Conservation (phyloP, 1,140 invertebrate species). For the Cydia splendana region DNA sequence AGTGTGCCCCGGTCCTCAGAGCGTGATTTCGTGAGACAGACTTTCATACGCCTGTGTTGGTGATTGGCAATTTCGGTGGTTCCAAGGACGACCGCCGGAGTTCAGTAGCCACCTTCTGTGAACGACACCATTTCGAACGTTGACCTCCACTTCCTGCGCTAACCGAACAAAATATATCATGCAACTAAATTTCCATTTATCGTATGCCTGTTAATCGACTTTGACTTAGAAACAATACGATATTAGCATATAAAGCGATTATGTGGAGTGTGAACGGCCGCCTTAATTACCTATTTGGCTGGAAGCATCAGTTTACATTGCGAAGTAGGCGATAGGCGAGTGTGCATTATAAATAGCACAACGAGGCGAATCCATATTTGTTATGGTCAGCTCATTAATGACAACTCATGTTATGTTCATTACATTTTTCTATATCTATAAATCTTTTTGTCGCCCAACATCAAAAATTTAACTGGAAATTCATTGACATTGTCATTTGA, state of each 20-base stretch:
- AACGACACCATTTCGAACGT: slow-evolving; percentile 74
- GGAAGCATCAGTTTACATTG: background rate
- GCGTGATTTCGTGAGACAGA: slow-evolving; percentile 37
- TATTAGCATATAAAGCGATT: slow-evolving; percentile 61
- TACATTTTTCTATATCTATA: background rate
- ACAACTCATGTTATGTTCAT: background rate
- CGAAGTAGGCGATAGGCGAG: slow-evolving; percentile 14
- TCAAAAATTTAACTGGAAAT: too few relatives aligned
- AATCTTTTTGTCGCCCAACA: too few relatives aligned
- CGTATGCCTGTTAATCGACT: slow-evolving; percentile 56
- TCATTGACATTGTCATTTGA: too few relatives aligned
- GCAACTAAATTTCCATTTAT: slow-evolving; percentile 56
- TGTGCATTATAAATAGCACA: background rate
- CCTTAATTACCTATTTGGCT: slow-evolving; percentile 36
- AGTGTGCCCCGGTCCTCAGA: slow-evolving; percentile 39
- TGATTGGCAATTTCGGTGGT: slow-evolving; percentile 67
- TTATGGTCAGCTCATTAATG: background rate
- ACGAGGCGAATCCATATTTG: background rate
- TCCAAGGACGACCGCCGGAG: slow-evolving; percentile 72
- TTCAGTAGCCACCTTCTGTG: slow-evolving; percentile 75
- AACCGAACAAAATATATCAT: slow-evolving; percentile 57
- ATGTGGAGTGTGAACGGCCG: slow-evolving; percentile 48
- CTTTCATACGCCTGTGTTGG: slow-evolving; percentile 47
- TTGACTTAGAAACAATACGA: slow-evolving; percentile 64
- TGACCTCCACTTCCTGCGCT: slow-evolving; percentile 73